Percentiles rank a stretch among this genome's conserved stretches.
phyloP scores from a whole-genome alignment of 2,797 vertebrate genomes.

The Echiichthys vipera region DNA sequence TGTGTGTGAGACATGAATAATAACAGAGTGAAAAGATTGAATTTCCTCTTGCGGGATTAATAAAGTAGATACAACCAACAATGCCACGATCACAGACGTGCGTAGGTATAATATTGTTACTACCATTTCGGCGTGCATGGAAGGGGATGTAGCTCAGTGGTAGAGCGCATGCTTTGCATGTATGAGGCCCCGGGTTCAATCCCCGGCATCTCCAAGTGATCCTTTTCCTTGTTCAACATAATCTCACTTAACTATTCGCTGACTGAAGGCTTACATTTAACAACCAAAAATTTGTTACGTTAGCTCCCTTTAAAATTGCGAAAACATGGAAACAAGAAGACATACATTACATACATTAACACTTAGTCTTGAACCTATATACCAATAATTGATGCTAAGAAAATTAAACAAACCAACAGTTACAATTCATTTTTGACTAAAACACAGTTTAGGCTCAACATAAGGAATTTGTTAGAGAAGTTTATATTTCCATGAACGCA shows the following conservation, averaged over 20 bases:
- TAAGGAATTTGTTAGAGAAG: accelerated
- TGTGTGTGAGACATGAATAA: no score
- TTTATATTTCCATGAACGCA: slow-evolving; percentile 30
- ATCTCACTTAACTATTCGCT: not conserved
- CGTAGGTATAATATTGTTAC: no score
- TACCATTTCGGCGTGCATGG: no score
- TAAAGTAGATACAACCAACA: no score
- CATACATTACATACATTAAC: no score
- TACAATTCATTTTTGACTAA: not conserved
- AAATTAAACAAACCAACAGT: no score
- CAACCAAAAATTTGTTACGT: not conserved
- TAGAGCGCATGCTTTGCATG: slow-evolving; percentile 86
- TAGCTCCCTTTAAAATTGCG: not conserved
- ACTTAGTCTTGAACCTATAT: not conserved
- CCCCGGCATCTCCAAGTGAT: slow-evolving; percentile 70
- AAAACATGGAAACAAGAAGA: no score
- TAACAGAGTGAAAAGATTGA: no score
- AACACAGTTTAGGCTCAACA: not conserved
- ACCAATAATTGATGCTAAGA: not conserved
- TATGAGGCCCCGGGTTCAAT: slow-evolving; percentile 86
- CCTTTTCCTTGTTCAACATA: not conserved
- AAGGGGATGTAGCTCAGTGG: slow-evolving; percentile 84
- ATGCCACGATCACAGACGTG: no score
- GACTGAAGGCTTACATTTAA: no score
- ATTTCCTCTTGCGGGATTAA: no score